phyloP scores from a whole-genome alignment of 2,888 invertebrate species.

The Tineola bisselliella region DNA sequence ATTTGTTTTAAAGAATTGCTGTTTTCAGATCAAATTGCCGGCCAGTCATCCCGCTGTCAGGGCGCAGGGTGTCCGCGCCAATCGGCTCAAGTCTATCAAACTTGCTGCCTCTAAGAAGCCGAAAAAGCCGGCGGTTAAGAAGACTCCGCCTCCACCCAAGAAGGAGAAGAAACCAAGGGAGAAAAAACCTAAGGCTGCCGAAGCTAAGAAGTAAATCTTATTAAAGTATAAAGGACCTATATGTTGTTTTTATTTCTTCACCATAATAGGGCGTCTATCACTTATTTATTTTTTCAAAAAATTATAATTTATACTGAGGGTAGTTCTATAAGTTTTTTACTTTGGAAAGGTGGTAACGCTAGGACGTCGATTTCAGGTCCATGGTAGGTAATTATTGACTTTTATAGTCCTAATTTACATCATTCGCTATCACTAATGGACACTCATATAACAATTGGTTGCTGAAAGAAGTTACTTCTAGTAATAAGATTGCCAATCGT shows the following conservation, averaged over 20 bases:
- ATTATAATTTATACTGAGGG: no score
- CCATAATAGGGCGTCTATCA: background rate
- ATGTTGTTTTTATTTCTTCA: background rate
- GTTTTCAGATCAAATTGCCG: conserved; percentile 53
- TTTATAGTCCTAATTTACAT: no score
- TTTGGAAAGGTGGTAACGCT: no score
- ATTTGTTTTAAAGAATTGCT: no score
- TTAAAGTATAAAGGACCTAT: background rate
- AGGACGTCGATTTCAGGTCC: no score
- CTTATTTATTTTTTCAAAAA: no score
- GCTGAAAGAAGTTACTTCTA: no score
- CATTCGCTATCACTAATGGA: no score
- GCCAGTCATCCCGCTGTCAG: conserved; percentile 53
- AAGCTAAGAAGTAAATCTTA: background rate
- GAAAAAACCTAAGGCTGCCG: conserved; percentile 18
- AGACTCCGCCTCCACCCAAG: conserved; percentile 51
- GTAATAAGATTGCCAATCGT: no score
- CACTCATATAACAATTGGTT: no score
- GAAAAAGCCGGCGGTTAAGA: conserved; percentile 58
- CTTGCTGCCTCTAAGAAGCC: conserved; percentile 63
- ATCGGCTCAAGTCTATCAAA: conserved; percentile 59
- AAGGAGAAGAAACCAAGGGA: conserved; percentile 36
- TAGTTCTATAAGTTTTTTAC: no score
- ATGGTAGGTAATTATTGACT: no score
- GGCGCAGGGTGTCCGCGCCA: conserved; percentile 57